Evolutionary conservation across 2,113 vertebrate genomes (phyloP).

Genomic region (Crocuta crocuta): DNA sequence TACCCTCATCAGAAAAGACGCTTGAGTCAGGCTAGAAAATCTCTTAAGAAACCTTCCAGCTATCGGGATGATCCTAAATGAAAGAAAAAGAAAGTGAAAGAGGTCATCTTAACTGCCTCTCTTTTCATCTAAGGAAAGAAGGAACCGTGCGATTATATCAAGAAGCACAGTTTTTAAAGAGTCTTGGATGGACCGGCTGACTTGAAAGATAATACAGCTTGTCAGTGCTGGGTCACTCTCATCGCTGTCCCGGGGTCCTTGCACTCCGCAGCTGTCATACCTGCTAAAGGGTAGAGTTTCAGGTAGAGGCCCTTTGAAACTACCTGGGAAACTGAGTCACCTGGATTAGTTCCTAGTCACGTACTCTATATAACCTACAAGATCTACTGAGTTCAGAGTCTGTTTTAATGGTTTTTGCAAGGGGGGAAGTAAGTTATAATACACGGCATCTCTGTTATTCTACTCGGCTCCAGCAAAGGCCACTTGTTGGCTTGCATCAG

Average conservation of each 20-base stretch:
- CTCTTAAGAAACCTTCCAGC: background rate
- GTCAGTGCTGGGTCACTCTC: background rate
- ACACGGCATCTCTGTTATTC: background rate
- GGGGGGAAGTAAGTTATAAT: background rate
- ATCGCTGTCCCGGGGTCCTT: background rate
- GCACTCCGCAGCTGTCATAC: background rate
- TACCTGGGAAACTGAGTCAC: background rate
- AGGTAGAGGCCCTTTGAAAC: background rate
- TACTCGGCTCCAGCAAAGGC: background rate
- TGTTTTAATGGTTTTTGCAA: background rate
- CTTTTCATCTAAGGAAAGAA: constrained; percentile 26
- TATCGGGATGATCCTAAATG: background rate
- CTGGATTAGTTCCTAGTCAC: background rate
- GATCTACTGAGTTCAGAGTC: background rate
- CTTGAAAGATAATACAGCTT: background rate
- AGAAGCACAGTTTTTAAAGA: background rate
- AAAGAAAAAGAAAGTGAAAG: constrained; percentile 10
- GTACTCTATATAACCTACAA: background rate
- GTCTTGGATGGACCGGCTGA: background rate
- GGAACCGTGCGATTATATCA: background rate
- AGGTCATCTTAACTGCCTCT: background rate
- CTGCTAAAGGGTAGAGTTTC: constrained; percentile 43
- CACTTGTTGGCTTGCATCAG: background rate
- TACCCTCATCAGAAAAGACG: background rate
- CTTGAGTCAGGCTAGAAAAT: background rate